Conservation (phyloP, 2,797 vertebrate genomes). For the Aplochiton taeniatus region DNA sequence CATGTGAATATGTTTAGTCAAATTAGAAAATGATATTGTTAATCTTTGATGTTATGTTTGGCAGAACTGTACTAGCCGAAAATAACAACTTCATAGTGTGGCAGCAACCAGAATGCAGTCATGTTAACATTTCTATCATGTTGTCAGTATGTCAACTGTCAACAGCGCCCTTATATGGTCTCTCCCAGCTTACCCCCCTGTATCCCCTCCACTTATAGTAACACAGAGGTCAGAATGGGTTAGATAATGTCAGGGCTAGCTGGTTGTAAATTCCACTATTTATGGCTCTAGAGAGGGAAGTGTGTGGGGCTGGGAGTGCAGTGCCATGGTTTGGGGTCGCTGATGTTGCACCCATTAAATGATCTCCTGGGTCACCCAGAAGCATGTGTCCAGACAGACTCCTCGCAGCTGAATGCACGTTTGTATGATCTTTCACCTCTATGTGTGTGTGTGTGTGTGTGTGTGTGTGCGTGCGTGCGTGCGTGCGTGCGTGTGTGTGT, state of each 20-base stretch:
- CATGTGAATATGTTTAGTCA: no score
- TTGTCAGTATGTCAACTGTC: conserved; percentile 3
- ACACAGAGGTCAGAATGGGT: conserved; percentile 32
- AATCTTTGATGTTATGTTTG: conserved; percentile 18
- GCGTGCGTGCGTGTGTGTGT: conserved; percentile 5
- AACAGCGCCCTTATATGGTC: not conserved
- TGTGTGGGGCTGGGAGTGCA: conserved; percentile 6
- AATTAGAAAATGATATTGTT: no score
- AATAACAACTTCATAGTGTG: not conserved
- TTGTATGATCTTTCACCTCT: conserved; percentile 13
- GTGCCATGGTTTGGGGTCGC: conserved; percentile 5
- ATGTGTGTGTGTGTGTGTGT: not conserved
- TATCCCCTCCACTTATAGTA: not conserved
- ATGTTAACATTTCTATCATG: not conserved
- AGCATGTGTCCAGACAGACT: conserved; percentile 21
- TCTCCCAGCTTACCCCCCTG: conserved; percentile 1
- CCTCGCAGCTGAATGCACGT: not conserved
- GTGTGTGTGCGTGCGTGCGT: not conserved
- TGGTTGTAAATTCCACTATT: conserved; percentile 31
- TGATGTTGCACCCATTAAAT: conserved; percentile 19
- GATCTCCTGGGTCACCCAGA: conserved; percentile 25
- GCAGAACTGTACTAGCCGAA: not conserved
- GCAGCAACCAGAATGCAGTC: not conserved
- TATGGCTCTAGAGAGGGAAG: conserved; percentile 2
- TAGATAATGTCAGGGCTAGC: conserved; percentile 11